phyloP scores from a whole-genome alignment of 2,113 vertebrate genomes.

The Ceyx melanurus region DNA sequence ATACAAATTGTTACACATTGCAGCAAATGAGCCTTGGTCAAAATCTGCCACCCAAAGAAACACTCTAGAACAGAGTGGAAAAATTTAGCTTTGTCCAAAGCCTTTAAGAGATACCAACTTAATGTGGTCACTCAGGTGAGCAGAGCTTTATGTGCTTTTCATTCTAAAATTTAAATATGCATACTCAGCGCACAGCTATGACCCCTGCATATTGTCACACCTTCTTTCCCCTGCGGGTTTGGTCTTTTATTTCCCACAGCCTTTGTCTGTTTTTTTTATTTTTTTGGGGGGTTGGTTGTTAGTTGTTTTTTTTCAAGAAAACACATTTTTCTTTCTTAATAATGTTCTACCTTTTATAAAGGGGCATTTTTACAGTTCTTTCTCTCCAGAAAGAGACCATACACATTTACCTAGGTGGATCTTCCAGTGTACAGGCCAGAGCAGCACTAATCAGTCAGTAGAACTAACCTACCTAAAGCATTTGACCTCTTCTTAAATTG shows the following conservation, averaged over 20 bases:
- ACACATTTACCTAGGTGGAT: accelerated
- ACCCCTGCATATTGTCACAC: not conserved
- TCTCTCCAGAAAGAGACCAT: not conserved
- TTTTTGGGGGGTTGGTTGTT: too few species aligned
- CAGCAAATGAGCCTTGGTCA: conserved; percentile 15
- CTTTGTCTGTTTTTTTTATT: too few species aligned
- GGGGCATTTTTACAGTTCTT: not conserved
- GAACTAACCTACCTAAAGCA: not conserved
- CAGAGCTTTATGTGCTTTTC: not conserved
- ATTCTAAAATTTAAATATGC: too few species aligned
- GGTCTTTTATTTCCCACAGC: not conserved
- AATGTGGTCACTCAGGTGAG: not conserved
- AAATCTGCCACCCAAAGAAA: not conserved
- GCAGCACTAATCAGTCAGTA: not conserved
- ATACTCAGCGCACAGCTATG: not conserved
- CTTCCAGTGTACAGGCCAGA: not conserved
- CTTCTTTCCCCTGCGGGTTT: not conserved
- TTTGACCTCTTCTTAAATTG: not conserved
- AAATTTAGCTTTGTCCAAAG: not conserved
- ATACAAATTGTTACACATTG: not conserved
- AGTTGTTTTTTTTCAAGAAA: not conserved
- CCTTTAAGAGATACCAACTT: not conserved
- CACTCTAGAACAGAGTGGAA: not conserved
- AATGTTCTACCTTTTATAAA: not conserved
- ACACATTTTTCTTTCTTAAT: not conserved